Evolutionary conservation across 2,888 invertebrate genomes (phyloP).

Genomic region (Morpho deidamia): DNA sequence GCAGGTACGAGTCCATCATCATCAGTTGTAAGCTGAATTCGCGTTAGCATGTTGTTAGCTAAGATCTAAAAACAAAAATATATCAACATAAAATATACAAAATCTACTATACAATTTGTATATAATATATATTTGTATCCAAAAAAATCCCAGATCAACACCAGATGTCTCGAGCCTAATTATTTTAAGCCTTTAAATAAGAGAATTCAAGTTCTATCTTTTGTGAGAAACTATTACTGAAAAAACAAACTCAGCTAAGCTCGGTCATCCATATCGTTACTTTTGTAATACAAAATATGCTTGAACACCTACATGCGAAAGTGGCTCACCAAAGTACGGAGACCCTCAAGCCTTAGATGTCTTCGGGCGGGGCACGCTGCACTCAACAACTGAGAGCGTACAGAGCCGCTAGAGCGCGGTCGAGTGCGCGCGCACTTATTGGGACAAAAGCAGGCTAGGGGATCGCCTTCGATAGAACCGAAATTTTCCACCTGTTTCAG

Average conservation of each 20-base stretch:
- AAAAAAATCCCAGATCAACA: too few species aligned
- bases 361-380: slow-evolving; percentile 92
- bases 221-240: too few species aligned
- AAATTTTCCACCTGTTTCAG: slow-evolving; percentile 70
- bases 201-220: too few species aligned
- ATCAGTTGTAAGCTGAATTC: slow-evolving; percentile 89
- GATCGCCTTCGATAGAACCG: slow-evolving; percentile 81
- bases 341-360: slow-evolving; percentile 88
- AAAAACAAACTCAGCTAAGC: too few species aligned
- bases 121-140: too few species aligned
- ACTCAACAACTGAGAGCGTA: slow-evolving; percentile 85
- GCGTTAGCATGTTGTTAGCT: slow-evolving; percentile 89
- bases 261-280: too few species aligned
- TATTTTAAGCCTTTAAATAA: too few species aligned
- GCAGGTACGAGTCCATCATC: slow-evolving; percentile 80
- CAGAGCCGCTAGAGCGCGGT: slow-evolving; percentile 78
- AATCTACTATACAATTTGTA: too few species aligned
- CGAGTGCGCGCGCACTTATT: slow-evolving; percentile 31
- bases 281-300: too few species aligned
- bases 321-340: slow-evolving; percentile 82
- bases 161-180: too few species aligned
- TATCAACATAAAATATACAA: too few species aligned
- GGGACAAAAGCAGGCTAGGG: slow-evolving; percentile 84
- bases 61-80: slow-evolving; percentile 71
- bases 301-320: too few species aligned